Percentiles rank a stretch among this genome's conserved stretches.
Conservation (phyloP, 2,888 invertebrate species). For the Elmis aenea region DNA sequence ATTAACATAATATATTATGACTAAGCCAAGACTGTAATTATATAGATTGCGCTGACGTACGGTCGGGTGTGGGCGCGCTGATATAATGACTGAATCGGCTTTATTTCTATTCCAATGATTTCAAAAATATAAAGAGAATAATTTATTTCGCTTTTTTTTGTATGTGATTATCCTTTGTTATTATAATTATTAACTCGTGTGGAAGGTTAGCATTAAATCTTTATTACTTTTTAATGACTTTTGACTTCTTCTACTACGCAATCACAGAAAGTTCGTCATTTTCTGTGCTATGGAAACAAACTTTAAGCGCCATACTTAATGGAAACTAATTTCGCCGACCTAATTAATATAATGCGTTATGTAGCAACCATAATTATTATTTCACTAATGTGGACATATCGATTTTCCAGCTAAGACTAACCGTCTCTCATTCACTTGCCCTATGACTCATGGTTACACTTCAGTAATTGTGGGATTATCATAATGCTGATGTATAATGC, state of each 20-base stretch:
- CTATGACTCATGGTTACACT: slow-evolving; percentile 26
- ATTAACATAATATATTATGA: slow-evolving; percentile 43
- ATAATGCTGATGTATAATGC: slow-evolving; percentile 26
- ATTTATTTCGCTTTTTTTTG: slow-evolving; percentile 9
- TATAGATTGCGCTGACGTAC: slow-evolving; percentile 25
- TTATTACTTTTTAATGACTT: slow-evolving; percentile 7
- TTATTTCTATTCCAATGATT: slow-evolving; percentile 10
- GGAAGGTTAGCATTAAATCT: slow-evolving; percentile 4
- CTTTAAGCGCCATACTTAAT: no score
- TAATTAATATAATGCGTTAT: no score
- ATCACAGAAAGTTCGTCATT: no score
- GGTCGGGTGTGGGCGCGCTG: slow-evolving; percentile 21
- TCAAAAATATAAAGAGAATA: slow-evolving; percentile 9
- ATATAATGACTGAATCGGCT: slow-evolving; percentile 15
- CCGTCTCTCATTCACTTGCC: slow-evolving; percentile 27
- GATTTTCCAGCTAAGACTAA: no score
- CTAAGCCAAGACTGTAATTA: slow-evolving; percentile 38
- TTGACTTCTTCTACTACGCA: slow-evolving; percentile 4
- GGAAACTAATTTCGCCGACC: no score
- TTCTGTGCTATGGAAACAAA: no score
- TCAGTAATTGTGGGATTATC: slow-evolving; percentile 26
- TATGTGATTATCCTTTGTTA: slow-evolving; percentile 8
- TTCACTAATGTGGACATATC: no score
- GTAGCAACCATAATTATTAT: no score
- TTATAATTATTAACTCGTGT: slow-evolving; percentile 4